phyloP scores from a whole-genome alignment of 2,113 vertebrate species.

The Diadophis punctatus region DNA sequence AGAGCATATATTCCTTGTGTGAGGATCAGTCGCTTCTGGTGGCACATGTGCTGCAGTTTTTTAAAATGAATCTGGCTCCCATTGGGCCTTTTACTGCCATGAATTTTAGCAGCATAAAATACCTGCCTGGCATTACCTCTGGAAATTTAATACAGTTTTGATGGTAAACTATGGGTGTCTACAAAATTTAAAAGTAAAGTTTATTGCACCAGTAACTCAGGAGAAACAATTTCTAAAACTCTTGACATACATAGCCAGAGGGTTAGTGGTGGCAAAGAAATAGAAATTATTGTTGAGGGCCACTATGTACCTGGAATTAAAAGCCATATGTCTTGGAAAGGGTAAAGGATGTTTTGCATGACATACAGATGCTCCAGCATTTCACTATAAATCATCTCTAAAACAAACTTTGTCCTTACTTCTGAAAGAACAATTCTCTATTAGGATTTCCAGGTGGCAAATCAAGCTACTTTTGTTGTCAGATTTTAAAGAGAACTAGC shows the following conservation, averaged over 20 bases:
- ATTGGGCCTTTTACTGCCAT: conserved; percentile 53
- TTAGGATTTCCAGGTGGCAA: conserved; percentile 26
- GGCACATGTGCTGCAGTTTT: conserved; percentile 35
- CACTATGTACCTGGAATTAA: conserved; percentile 68
- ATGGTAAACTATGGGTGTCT: conserved; percentile 71
- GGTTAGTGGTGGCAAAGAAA: conserved; percentile 65
- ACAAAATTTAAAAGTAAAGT: conserved; percentile 74
- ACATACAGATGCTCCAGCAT: conserved; percentile 51
- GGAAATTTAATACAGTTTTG: conserved; percentile 72
- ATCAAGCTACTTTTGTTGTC: background rate
- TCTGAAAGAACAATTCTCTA: conserved; percentile 41
- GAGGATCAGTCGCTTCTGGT: conserved; percentile 31
- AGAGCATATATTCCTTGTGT: conserved; percentile 20
- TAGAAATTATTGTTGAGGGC: conserved; percentile 72
- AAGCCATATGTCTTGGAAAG: conserved; percentile 70
- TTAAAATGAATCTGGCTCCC: conserved; percentile 60
- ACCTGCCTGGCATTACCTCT: conserved; percentile 63
- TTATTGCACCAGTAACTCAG: conserved; percentile 77
- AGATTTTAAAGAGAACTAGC: background rate
- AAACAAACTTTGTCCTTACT: conserved; percentile 29
- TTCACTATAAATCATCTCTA: conserved; percentile 54
- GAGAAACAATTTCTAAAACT: conserved; percentile 76
- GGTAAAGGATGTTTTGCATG: conserved; percentile 50
- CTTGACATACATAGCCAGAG: conserved; percentile 72
- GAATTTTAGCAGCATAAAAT: conserved; percentile 64